Base-by-base conservation (phyloP, 2,888 invertebrate genomes). In the Fragum fragum region DNA sequence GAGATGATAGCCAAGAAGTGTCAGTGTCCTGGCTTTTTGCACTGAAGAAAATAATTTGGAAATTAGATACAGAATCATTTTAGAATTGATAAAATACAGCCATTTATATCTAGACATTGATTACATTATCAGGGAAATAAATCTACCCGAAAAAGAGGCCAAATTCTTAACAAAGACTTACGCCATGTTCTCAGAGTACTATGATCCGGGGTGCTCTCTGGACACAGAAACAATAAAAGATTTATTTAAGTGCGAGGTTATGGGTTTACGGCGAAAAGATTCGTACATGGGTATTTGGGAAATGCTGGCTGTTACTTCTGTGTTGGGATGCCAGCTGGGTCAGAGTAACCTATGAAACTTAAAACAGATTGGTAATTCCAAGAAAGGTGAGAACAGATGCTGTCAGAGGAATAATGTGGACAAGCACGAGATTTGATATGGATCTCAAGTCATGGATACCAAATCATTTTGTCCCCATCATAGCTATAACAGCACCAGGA, bases 281-380 rank as follows among this genome's bases (percentile, higher is more conserved):
- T 52, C 76, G 70, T 70, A 70, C 70, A 59, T 76, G 26, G 69
- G 70, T 32, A 79, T 79, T 23, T 74, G 74, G 73, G 57, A 74
- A 42, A 16, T 79, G 11, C 69, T 69, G 69, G 73, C 70, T 26
- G 52, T 79, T 11, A 74, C 73, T 52, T 74, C 79, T 1, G 70
- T 79, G 16, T 69, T 79, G 36, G 21, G 59, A 14, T 70, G 74
- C 52, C 32, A 47, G 68, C 0, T 73, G 11, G 59, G 57, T n/a
- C n/a, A n/a, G n/a, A n/a, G n/a, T n/a, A n/a, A n/a, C n/a, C n/a
- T n/a, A n/a, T n/a, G n/a, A n/a, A n/a, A n/a, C n/a, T n/a, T n/a
- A n/a, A n/a, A n/a, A n/a, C n/a, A n/a, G n/a, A n/a, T n/a, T n/a
- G n/a, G n/a, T n/a, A n/a, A n/a, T n/a, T n/a, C n/a, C n/a, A n/a